Evolutionary conservation across 2,113 vertebrate genomes (phyloP).

Genomic region (Spheniscus mendiculus): DNA sequence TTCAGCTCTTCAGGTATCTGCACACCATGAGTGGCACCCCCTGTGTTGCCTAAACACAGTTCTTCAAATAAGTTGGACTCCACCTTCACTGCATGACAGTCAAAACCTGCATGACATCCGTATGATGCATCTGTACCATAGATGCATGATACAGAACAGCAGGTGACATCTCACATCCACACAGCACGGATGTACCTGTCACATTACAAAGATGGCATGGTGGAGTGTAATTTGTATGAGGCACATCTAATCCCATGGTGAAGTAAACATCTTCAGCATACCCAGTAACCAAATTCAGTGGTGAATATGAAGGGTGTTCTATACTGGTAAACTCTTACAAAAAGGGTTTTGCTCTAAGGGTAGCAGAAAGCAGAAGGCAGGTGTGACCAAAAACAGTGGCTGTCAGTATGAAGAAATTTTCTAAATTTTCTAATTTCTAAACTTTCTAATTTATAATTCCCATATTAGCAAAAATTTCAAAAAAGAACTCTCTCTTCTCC

Average conservation of each 20-base stretch:
- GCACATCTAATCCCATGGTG: not conserved
- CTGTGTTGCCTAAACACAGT: not conserved
- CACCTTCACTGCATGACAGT: not conserved
- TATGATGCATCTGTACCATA: too few species aligned
- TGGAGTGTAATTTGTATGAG: not conserved
- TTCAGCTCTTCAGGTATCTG: not conserved
- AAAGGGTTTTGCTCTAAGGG: not conserved
- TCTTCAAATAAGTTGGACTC: not conserved
- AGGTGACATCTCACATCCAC: not conserved
- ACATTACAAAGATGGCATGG: not conserved
- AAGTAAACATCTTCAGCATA: not conserved
- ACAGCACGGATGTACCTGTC: rapidly evolving
- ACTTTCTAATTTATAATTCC: not conserved
- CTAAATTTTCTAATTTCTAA: not conserved
- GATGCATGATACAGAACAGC: not conserved
- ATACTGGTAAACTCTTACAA: not conserved
- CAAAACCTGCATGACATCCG: not conserved
- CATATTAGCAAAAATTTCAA: not conserved
- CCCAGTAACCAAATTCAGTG: not conserved
- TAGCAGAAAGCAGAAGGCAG: not conserved
- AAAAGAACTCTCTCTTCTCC: not conserved
- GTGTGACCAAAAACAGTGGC: not conserved
- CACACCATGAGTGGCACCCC: rapidly evolving
- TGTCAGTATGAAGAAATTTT: not conserved
- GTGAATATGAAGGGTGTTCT: not conserved